Conservation (phyloP, 2,113 vertebrate species). For the Procavia capensis region DNA sequence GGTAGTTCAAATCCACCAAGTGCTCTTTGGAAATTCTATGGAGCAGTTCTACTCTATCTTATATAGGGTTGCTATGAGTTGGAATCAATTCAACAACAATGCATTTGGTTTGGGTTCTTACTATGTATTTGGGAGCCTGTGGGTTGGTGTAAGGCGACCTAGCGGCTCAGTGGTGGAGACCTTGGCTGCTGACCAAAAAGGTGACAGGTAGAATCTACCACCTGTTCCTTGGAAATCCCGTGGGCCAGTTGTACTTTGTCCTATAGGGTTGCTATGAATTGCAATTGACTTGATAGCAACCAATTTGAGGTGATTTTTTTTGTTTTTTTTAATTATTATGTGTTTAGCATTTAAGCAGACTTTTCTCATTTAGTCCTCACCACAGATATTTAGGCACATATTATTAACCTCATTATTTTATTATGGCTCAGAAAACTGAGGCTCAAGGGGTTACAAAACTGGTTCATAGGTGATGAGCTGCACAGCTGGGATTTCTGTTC, state of each 20-base stretch:
- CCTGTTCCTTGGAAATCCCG: neutral
- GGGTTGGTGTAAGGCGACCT: neutral
- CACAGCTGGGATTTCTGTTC: neutral
- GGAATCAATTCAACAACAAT: no score
- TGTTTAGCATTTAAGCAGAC: neutral
- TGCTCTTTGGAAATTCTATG: no score
- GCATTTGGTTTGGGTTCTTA: no score
- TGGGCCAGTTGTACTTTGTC: neutral
- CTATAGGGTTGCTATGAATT: neutral
- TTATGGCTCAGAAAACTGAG: neutral
- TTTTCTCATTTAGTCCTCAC: neutral
- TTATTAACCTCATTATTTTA: neutral
- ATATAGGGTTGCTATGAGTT: no score
- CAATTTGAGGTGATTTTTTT: neutral
- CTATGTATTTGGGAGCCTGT: neutral
- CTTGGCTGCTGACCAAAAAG: neutral
- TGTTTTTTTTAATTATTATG: neutral
- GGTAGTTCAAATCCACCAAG: no score
- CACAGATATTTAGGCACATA: neutral
- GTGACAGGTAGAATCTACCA: neutral
- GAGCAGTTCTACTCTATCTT: no score
- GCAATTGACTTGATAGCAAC: neutral
- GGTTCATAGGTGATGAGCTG: neutral
- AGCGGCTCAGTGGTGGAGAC: no score
- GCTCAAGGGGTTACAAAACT: neutral